Evolutionary conservation across 2,113 vertebrate genomes (phyloP).

Genomic region (Thunnus maccoyii): DNA sequence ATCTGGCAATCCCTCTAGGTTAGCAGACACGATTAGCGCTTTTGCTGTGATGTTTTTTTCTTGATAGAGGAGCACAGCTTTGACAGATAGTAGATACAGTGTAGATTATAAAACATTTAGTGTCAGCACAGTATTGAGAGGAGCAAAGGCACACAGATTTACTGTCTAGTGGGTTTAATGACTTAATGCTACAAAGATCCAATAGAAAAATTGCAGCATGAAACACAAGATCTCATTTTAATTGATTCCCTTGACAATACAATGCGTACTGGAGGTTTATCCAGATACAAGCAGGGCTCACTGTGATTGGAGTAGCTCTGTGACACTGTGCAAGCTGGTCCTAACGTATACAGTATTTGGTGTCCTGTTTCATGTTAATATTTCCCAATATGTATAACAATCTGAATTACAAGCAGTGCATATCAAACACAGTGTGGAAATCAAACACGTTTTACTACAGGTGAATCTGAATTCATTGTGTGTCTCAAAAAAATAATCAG

Average conservation of each 20-base stretch:
- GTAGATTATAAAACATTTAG: slow-evolving; percentile 42
- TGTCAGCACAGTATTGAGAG: slow-evolving; percentile 53
- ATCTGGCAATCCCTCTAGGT: slow-evolving; percentile 25
- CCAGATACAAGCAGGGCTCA: neutral
- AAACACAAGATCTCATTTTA: slow-evolving; percentile 55
- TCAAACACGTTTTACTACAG: neutral
- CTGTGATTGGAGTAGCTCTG: slow-evolving; percentile 10
- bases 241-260: slow-evolving; percentile 61
- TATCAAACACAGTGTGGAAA: slow-evolving; percentile 7
- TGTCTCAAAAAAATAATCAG: slow-evolving; percentile 30
- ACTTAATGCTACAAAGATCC: slow-evolving; percentile 51
- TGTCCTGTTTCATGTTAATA: too few relatives aligned
- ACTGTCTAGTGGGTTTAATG: slow-evolving; percentile 57
- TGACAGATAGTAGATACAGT: slow-evolving; percentile 51
- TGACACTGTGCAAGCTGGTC: neutral
- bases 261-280: slow-evolving; percentile 33
- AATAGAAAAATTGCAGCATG: slow-evolving; percentile 45
- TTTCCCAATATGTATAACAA: neutral
- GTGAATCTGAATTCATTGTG: neutral
- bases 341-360: neutral
- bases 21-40: slow-evolving; percentile 29
- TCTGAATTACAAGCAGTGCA: neutral
- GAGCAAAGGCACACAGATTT: slow-evolving; percentile 41
- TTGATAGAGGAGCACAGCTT: slow-evolving; percentile 27
- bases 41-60: slow-evolving; percentile 30